Evolutionary conservation across 1,140 invertebrate genomes (phyloP), one percentile per base, ranked within the genome.

Genomic region (Drosophila tristis): DNA sequence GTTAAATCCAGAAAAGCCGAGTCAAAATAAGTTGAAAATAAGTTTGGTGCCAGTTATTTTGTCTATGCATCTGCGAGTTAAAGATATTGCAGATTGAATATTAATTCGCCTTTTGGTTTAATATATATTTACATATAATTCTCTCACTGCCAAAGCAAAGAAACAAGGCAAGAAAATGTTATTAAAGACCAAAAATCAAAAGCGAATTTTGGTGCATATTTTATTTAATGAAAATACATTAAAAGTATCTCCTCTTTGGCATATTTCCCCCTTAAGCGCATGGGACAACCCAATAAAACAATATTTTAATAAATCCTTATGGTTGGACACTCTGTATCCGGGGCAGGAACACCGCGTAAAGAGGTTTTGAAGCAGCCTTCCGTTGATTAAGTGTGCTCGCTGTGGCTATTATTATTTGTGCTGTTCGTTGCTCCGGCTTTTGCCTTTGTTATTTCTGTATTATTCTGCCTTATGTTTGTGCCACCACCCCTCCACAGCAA

Each of bases 381-480:
- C 56, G 45, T 87, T 87, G 82, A 86, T 86, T 78, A 86, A 86
- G 82, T 78, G 74, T 57, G 23, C 43, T 39, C 39, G 45, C 50
- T 73, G 35, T 59, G 78, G 57, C 68, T 60, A 64, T 80, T 80
- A 25, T 82, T 74, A 48, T 61, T 64, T n/a, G 43, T 74, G 43
- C 35, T 63, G 58, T 45, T 58, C 49, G 31, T 51, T 47, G 9
- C 50, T 54, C 31, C 49, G 29, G 35, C 49, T 68, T 8, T 62
- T 35, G 77, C 50, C 67, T 49, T 63, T 82, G 74, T 78, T 84
- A 70, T 70, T 72, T 39, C 45, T 78, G 65, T 78, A 64, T 78
- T 64, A 79, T 79, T 80, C 62, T 43, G 64, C 74, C 80, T 74
- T 84, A 74, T 82, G 82, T 74, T 86, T 82, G 78, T 81, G 66